Base-by-base conservation (phyloP, 2,113 vertebrate genomes). In the Chaenogobius annularis region DNA sequence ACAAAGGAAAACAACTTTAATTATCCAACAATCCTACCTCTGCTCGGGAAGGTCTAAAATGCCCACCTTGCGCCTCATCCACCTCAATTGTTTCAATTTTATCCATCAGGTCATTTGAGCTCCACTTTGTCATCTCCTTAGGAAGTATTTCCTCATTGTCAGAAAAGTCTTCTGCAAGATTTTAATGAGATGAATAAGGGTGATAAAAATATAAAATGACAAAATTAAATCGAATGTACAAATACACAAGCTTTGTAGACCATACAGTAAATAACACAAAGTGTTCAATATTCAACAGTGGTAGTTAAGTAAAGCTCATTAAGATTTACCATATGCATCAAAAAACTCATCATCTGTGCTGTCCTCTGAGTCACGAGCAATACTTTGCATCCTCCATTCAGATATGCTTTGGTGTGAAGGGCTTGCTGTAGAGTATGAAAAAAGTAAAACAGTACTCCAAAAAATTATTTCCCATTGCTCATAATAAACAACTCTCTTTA, bases 371-470 rank as follows among this genome's bases (percentile, higher is more conserved):
- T 98, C 96, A 19, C 96, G 92, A 66, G 96, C 97, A 7, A 98
- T 98, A 78, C 96, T 98, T 93, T 98, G 96, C 96, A 98, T 98
- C 85, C 97, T 95, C 97, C 97, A 98, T 89, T 98, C 96, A 0
- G 95, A 96, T 67, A 98, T 92, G 89, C 93, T 97, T 88, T 97
- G 97, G 76, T 95, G 94, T 5, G 96, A 98, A 9, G 97, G 97
- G 66, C 97, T 98, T 4, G 92, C 96, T 97, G 80, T 6, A 17
- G 7, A 65, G 44, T 64, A 87, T 7, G 19, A 26, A 61, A 26
- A 35, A 35, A 17, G 12, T 12, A n/a, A 10, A n/a, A 40, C 37
- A 40, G 6, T 9, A 40, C 44, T 46, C 10, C 1, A 46, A 46
- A 46, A 50, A 50, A 50, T 31, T 5, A 19, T 50, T 50, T 50